Conservation (phyloP, 1,140 invertebrate genomes). For the Meloidogyne hapla region DNA sequence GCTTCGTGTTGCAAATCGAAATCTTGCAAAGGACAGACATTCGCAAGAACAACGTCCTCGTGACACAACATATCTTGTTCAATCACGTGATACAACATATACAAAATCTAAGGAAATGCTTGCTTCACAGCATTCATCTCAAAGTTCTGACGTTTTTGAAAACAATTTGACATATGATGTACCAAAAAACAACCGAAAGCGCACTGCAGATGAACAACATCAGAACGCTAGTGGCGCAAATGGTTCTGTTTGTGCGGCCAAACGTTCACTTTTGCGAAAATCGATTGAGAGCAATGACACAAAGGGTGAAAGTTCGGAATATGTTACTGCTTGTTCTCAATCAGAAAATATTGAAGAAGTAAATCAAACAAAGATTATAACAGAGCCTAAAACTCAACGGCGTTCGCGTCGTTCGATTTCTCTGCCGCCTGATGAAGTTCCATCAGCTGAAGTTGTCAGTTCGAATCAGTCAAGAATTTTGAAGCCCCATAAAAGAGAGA, state of each 20-base stretch:
- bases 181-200: background rate
- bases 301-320: background rate
- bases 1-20: background rate
- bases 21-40: background rate
- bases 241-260: background rate
- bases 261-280: constrained; percentile 8
- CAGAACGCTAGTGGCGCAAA: background rate
- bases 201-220: background rate
- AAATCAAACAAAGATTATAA: background rate
- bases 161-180: background rate
- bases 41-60: background rate
- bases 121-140: too few species aligned
- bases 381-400: background rate
- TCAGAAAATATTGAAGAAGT: background rate
- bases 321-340: constrained; percentile 1
- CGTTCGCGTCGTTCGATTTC: constrained; percentile 18
- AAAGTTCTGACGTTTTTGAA: too few species aligned
- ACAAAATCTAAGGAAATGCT: background rate
- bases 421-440: constrained; percentile 22
- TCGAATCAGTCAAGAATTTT: background rate
- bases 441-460: background rate
- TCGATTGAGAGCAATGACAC: background rate
- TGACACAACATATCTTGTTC: background rate
- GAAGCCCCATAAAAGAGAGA: background rate
- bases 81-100: background rate